phyloP scores from a whole-genome alignment of 2,888 invertebrate species.

The Ochropacha duplaris region DNA sequence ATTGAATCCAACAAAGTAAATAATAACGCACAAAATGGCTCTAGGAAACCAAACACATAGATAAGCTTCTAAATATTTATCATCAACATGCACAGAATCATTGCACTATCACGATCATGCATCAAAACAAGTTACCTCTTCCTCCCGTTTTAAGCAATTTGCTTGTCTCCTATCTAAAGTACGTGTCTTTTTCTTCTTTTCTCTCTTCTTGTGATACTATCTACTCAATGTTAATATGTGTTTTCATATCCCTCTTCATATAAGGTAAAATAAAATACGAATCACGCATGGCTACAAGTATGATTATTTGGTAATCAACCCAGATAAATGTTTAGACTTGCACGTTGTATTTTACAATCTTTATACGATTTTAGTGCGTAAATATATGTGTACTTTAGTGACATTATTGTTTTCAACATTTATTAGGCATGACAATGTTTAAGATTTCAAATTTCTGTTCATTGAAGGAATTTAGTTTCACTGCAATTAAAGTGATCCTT shows the following conservation, averaged over 20 bases:
- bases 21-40: conserved; percentile 74
- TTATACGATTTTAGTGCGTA: conserved; percentile 59
- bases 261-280: conserved; percentile 50
- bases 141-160: conserved; percentile 46
- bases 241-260: conserved; percentile 59
- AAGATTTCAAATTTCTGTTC: conserved; percentile 39
- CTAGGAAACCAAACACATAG: conserved; percentile 54
- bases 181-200: conserved; percentile 50
- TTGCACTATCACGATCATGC: conserved; percentile 68
- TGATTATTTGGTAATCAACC: conserved; percentile 61
- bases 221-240: conserved; percentile 59
- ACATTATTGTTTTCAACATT: conserved; percentile 59
- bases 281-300: conserved; percentile 77
- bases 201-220: conserved; percentile 54
- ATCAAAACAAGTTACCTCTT: conserved; percentile 58
- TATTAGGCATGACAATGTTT: conserved; percentile 66
- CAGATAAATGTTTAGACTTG: conserved; percentile 77
- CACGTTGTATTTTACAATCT: conserved; percentile 71
- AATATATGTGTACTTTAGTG: conserved; percentile 62
- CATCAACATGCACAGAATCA: conserved; percentile 58
- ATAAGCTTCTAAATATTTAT: conserved; percentile 53
- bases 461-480: conserved; percentile 39
- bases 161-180: conserved; percentile 56
- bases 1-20: conserved; percentile 9
- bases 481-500: conserved; percentile 11